Conservation (phyloP, 2,888 invertebrate species). For the Archips xylosteana region DNA sequence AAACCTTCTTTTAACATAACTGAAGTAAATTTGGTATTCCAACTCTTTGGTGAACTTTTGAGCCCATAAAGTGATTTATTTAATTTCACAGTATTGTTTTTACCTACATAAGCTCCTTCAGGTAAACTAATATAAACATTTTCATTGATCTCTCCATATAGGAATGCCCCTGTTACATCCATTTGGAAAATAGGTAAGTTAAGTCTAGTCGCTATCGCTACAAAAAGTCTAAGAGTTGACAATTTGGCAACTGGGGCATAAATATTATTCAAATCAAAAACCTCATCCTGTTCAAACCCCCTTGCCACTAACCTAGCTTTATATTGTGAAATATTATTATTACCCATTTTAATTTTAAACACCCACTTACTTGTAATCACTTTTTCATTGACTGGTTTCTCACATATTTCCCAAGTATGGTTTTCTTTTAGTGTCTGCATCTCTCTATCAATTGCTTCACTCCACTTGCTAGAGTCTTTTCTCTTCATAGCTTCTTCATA, state of each 20-base stretch:
- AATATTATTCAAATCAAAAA: constrained; percentile 35
- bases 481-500: constrained; percentile 10
- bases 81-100: constrained; percentile 40
- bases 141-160: constrained; percentile 25
- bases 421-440: constrained; percentile 43
- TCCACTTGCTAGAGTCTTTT: constrained; percentile 43
- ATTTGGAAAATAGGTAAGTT: constrained; percentile 42
- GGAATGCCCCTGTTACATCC: constrained; percentile 29
- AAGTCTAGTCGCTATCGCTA: constrained; percentile 42
- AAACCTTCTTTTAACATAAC: constrained; percentile 37
- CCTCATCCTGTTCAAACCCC: constrained; percentile 47
- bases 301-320: constrained; percentile 50
- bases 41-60: constrained; percentile 39
- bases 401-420: constrained; percentile 44
- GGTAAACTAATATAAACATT: constrained; percentile 31
- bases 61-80: constrained; percentile 42
- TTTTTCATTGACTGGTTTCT: constrained; percentile 38
- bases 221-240: constrained; percentile 43
- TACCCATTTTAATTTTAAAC: constrained; percentile 46
- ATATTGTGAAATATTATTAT: constrained; percentile 37
- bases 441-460: constrained; percentile 40
- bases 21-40: constrained; percentile 42
- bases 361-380: constrained; percentile 50
- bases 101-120: constrained; percentile 34
- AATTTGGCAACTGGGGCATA: constrained; percentile 47